A percentile compares a stretch with the other conserved stretches of the same genome.
Conservation (phyloP, 2,888 invertebrate species). For the Mesoligia furuncula region DNA sequence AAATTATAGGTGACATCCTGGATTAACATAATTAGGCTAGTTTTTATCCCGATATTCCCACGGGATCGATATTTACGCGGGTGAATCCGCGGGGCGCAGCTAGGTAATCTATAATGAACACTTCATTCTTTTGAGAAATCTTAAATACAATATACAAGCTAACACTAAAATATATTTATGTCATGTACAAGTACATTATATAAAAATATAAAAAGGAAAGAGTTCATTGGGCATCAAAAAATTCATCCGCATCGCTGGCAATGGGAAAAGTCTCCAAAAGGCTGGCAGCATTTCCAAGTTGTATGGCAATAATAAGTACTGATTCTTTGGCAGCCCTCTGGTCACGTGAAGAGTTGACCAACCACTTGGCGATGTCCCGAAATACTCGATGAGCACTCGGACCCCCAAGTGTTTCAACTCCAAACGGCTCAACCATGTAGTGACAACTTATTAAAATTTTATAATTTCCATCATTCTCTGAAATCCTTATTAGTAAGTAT, state of each 20-base stretch:
- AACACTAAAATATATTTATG: too few relatives aligned
- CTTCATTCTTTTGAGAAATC: not conserved
- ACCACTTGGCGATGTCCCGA: not conserved
- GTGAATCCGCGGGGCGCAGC: too few relatives aligned
- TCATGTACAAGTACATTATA: too few relatives aligned
- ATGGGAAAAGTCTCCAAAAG: not conserved
- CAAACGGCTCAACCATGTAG: too few relatives aligned
- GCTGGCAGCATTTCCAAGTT: not conserved
- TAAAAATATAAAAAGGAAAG: too few relatives aligned
- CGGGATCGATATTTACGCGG: too few relatives aligned
- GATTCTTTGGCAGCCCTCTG: not conserved
- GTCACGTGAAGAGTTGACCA: not conserved
- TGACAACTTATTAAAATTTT: too few relatives aligned
- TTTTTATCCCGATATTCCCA: too few relatives aligned
- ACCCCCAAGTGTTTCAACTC: too few relatives aligned
- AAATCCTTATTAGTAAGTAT: constrained; percentile 14
- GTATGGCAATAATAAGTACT: too few relatives aligned
- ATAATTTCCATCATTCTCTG: not conserved
- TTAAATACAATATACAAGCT: not conserved
- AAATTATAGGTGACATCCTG: too few relatives aligned
- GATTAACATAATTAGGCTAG: too few relatives aligned
- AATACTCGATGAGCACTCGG: not conserved
- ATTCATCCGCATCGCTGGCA: not conserved
- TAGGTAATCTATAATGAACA: not conserved
- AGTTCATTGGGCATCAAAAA: not conserved